Evolutionary conservation across 2,113 vertebrate species (phyloP), one percentile per base, ranked within the genome.

Genomic region (Phaetusa simplex): DNA sequence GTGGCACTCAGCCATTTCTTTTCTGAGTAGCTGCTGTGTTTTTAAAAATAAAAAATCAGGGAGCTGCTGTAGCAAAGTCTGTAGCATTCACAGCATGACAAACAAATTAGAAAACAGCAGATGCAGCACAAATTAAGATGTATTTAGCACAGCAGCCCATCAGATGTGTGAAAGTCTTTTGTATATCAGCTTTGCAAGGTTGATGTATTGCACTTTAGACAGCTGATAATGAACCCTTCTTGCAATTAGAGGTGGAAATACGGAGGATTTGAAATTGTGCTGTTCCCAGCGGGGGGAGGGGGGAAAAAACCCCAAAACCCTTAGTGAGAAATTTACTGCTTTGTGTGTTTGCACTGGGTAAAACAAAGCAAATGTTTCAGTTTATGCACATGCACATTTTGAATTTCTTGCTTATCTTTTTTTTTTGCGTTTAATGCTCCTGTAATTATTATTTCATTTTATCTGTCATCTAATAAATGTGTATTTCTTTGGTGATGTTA

Each of bases 121-220:
- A 98, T 98, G 98, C 97, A 98, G 98, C 98, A 98, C 98, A 98
- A 98, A 98, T 98, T 98, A 98, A 98, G 98, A 98, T 98, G 98
- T 98, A 98, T 98, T 98, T 98, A 99, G 98, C 98, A 98, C 98
- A 98, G 97, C 98, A 98, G 97, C 97, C 98, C 98, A 98, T 98
- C 98, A 98, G 96, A 98, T 98, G 97, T 98, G 98, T 98, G 98
- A 98, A 98, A 83, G 96, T 98, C 98, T 98, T 98, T 98, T 97
- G 97, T 98, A 98, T 98, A 98, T 97, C 97, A 97, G 97, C 97
- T 97, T 98, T 97, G 97, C 96, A 94, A 98, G 97, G 98, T 98
- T 98, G 98, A 98, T 98, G 95, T 95, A 98, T 98, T 97, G 96
- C 97, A 97, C 97, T 98, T 98, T 97, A 98, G 98, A 98, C 98